These are phyloP conservation scores for Amblyjoppa fuscipennis DNA, from an alignment of 2,888 invertebrate genomes.

Conservation along the genomic window DNA sequence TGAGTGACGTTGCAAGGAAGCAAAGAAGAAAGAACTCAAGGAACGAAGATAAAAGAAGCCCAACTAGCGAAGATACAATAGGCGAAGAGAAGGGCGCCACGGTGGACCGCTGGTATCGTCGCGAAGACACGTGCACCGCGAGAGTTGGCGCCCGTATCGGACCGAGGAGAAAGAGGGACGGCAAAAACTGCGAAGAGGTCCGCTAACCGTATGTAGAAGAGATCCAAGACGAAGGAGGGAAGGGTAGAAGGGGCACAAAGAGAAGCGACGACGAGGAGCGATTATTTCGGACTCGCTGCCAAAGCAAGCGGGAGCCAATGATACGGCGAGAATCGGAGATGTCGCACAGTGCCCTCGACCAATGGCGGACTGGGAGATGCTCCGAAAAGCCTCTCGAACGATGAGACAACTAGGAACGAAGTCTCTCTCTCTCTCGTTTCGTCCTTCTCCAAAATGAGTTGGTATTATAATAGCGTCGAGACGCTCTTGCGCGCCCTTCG, in stretches of 20 bases:
- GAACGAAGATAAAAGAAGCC: constrained; percentile 1
- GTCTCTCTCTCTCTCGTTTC: neutral
- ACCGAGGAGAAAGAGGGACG: constrained; percentile 2
- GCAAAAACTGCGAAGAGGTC: constrained; percentile 4
- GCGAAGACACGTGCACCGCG: constrained; percentile 16
- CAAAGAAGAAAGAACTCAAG: neutral
- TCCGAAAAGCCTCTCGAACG: neutral
- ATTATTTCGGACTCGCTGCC: constrained; percentile 63
- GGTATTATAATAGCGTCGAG: constrained; percentile 34
- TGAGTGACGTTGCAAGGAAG: constrained; percentile 59
- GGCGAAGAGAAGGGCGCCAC: constrained; percentile 15
- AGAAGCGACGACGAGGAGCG: constrained; percentile 12
- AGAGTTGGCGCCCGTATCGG: neutral
- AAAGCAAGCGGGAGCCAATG: constrained; percentile 51
- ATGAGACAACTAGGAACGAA: constrained; percentile 18
- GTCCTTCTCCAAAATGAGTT: neutral
- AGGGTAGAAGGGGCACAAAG: neutral
- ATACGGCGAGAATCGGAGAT: constrained; percentile 21
- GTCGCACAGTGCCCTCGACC: constrained; percentile 33
- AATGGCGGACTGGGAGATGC: constrained; percentile 18
- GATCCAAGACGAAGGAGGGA: neutral
- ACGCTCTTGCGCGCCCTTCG: constrained; percentile 5
- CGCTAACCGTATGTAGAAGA: neutral
- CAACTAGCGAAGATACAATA: constrained; percentile 66
- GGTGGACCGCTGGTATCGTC: constrained; percentile 3